phyloP scores from a whole-genome alignment of 2,888 invertebrate genomes.

The Ophraella communa region DNA sequence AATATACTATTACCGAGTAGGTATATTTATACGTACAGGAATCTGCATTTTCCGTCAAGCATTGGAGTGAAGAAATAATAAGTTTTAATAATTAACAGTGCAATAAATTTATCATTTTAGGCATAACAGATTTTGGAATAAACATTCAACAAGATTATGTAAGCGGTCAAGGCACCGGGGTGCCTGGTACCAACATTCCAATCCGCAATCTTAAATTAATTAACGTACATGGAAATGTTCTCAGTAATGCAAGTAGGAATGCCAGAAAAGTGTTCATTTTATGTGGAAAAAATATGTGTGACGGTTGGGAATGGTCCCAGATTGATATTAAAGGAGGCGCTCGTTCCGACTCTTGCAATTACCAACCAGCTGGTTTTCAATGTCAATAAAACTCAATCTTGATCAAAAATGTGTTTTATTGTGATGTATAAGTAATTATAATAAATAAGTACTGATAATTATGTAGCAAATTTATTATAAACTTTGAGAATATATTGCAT shows the following conservation, averaged over 20 bases:
- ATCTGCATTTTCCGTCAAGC: no score
- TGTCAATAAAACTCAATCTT: conserved; percentile 11
- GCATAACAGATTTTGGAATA: conserved; percentile 37
- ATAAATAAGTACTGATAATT: no score
- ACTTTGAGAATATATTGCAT: no score
- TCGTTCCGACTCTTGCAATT: conserved; percentile 28
- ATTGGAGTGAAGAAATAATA: no score
- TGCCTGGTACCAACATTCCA: conserved; percentile 34
- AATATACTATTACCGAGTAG: no score
- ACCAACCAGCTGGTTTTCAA: conserved; percentile 27
- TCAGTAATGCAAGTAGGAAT: conserved; percentile 9
- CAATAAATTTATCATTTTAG: conserved; percentile 14
- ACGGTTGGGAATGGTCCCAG: conserved; percentile 36
- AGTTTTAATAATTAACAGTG: not conserved
- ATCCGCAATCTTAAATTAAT: conserved; percentile 31
- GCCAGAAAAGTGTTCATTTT: conserved; percentile 32
- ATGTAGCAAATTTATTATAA: no score
- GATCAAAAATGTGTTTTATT: no score
- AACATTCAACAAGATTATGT: conserved; percentile 41
- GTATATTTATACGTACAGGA: no score
- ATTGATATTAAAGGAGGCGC: conserved; percentile 29
- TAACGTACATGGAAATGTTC: conserved; percentile 22
- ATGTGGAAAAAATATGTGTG: conserved; percentile 35
- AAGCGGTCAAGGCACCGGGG: conserved; percentile 33
- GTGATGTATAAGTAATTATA: no score